Conservation (phyloP, 2,888 invertebrate species). For the Sesia apiformis region DNA sequence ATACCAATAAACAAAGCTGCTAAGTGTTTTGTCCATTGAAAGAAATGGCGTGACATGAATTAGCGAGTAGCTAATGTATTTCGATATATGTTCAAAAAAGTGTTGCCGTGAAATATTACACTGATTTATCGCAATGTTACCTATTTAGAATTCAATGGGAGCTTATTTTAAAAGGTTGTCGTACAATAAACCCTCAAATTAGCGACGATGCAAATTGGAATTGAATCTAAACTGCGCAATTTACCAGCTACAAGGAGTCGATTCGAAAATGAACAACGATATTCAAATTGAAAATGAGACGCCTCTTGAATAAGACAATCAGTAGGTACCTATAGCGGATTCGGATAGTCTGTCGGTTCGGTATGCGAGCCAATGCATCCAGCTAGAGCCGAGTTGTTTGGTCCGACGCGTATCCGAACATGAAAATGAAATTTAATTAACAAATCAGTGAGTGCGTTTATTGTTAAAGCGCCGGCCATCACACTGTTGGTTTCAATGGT, state of each 20-base stretch:
- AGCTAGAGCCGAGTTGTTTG: conserved; percentile 25
- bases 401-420: conserved; percentile 36
- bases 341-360: conserved; percentile 20
- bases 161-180: conserved; percentile 54
- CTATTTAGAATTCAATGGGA: conserved; percentile 49
- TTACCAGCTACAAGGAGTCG: conserved; percentile 63
- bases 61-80: conserved; percentile 36
- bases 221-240: conserved; percentile 71
- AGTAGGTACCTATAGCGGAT: conserved; percentile 20
- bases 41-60: conserved; percentile 41
- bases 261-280: conserved; percentile 69
- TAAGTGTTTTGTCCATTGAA: conserved; percentile 27
- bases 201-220: conserved; percentile 61
- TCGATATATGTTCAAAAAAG: conserved; percentile 35
- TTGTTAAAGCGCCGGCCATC: conserved; percentile 45
- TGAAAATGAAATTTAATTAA: conserved; percentile 67
- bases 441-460: conserved; percentile 59
- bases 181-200: conserved; percentile 65
- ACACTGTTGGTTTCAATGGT: conserved; percentile 51
- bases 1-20: conserved; percentile 39
- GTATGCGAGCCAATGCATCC: conserved; percentile 26
- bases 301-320: conserved; percentile 65
- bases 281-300: conserved; percentile 70
- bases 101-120: conserved; percentile 32
- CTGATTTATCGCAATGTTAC: conserved; percentile 31